phyloP scores from a whole-genome alignment of 2,888 invertebrate genomes.

The Prosopocoilus inquinatus region DNA sequence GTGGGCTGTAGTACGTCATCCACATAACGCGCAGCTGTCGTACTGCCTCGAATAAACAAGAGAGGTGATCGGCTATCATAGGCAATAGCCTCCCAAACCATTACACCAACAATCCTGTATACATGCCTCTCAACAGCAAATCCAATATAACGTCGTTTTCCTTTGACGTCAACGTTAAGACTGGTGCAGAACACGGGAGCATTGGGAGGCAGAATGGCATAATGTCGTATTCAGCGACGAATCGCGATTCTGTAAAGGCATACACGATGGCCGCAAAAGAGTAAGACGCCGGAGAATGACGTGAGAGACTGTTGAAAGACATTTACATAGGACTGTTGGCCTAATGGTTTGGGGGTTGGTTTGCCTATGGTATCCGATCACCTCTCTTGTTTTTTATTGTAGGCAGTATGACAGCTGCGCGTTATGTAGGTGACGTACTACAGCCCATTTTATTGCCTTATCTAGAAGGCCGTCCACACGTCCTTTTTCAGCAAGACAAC shows the following conservation, averaged over 20 bases:
- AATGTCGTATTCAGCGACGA: constrained; percentile 5
- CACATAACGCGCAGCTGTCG: constrained; percentile 3
- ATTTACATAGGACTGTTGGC: not conserved
- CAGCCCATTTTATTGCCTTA: too few species aligned
- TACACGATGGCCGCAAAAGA: not conserved
- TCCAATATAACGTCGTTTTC: too few species aligned
- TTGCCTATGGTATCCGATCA: not conserved
- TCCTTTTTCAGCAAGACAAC: too few species aligned
- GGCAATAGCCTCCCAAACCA: not conserved
- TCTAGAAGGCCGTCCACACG: too few species aligned
- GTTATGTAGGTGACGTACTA: constrained; percentile 3
- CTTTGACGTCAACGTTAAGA: not conserved
- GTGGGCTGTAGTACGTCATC: not conserved
- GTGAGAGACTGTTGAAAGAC: not conserved
- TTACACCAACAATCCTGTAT: not conserved
- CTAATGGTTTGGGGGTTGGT: not conserved
- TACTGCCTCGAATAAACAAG: constrained; percentile 6
- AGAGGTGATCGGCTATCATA: not conserved
- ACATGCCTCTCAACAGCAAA: not conserved
- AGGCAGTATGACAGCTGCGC: constrained; percentile 5
- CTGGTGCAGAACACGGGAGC: not conserved
- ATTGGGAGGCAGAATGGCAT: constrained; percentile 2
- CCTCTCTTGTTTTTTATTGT: not conserved
- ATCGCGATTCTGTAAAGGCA: constrained; percentile 7
- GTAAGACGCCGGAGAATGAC: not conserved